A percentile compares a stretch with the other conserved stretches of the same genome.
Evolutionary conservation across 2,888 invertebrate genomes (phyloP).

Genomic region (Oscheius sp.): DNA sequence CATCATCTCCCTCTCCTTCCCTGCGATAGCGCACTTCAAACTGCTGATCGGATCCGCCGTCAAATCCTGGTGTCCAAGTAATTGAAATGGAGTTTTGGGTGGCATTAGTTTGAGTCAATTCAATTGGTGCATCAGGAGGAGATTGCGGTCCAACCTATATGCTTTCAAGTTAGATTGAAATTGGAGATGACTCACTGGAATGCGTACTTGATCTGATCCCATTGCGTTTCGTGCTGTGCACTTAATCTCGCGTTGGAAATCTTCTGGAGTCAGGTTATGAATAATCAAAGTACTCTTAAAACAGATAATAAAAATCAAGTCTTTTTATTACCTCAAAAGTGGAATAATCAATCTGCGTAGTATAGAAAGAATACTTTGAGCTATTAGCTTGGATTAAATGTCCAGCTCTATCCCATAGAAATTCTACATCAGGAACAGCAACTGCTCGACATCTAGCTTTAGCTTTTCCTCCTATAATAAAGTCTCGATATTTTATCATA

Average conservation of each 20-base stretch:
- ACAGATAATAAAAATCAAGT: too few relatives aligned
- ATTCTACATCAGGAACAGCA: slow-evolving; percentile 64
- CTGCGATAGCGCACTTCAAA: slow-evolving; percentile 63
- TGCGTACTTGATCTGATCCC: slow-evolving; percentile 54
- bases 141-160: slow-evolving; percentile 52
- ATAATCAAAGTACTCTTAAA: slow-evolving; percentile 62
- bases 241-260: slow-evolving; percentile 59
- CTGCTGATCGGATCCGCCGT: slow-evolving; percentile 66
- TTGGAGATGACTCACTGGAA: slow-evolving; percentile 37
- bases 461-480: slow-evolving; percentile 41
- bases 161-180: background rate
- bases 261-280: slow-evolving; percentile 57
- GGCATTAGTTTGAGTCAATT: slow-evolving; percentile 57
- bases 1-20: slow-evolving; percentile 48
- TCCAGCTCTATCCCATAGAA: slow-evolving; percentile 60
- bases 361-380: slow-evolving; percentile 61
- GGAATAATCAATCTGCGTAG: slow-evolving; percentile 58
- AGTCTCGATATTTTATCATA: background rate
- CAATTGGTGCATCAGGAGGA: slow-evolving; percentile 60
- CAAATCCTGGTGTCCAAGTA: slow-evolving; percentile 61
- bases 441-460: slow-evolving; percentile 56
- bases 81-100: slow-evolving; percentile 58
- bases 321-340: slow-evolving; percentile 56
- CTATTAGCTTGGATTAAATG: slow-evolving; percentile 62
- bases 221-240: slow-evolving; percentile 60